Conservation (phyloP, 2,888 invertebrate genomes). For the Ceraclea dissimilis region DNA sequence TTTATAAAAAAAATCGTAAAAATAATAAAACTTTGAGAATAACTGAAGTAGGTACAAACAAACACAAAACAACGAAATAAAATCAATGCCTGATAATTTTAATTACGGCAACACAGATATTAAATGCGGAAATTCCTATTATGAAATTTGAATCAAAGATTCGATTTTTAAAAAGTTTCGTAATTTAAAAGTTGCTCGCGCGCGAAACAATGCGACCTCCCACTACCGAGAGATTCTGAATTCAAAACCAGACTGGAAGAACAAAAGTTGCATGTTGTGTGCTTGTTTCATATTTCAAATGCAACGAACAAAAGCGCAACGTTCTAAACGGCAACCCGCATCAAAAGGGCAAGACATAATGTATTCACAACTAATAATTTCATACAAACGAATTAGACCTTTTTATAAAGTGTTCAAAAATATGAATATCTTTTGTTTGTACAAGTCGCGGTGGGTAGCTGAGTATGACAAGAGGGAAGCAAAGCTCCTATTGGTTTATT, state of each 20-base stretch:
- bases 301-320: not conserved
- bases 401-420: not conserved
- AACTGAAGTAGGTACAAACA: not conserved
- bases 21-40: too few relatives aligned
- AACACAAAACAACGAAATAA: not conserved
- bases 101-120: not conserved
- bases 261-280: not conserved
- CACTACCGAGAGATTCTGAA: not conserved
- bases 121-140: not conserved
- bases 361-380: not conserved
- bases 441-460: not conserved
- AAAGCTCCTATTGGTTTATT: not conserved
- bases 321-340: not conserved
- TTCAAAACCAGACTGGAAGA: not conserved
- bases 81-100: not conserved
- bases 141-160: not conserved
- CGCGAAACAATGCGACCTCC: not conserved
- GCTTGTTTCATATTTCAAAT: slow-evolving; percentile 1
- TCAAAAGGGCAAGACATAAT: not conserved
- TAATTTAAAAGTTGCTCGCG: not conserved
- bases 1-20: too few relatives aligned
- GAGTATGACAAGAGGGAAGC: not conserved
- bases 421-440: not conserved
- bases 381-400: not conserved
- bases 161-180: not conserved